A percentile compares a stretch with the other conserved stretches of the same genome.
Conservation (phyloP, 2,113 vertebrate species). For the Atlantisia rogersi region DNA sequence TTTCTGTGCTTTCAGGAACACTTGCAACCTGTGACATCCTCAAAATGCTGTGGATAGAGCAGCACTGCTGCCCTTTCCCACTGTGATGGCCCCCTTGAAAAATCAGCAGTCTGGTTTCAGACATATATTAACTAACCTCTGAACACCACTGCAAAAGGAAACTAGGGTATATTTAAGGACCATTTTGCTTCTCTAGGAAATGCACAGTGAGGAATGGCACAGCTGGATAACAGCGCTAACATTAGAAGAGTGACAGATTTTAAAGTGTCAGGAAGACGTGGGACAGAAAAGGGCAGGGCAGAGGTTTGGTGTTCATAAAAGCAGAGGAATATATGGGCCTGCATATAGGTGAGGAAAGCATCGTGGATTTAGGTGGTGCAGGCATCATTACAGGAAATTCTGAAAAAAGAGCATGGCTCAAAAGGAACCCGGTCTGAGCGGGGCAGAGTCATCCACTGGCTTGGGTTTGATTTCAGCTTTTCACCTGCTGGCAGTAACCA, state of each 20-base stretch:
- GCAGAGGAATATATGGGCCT: not conserved
- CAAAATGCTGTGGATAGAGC: not conserved
- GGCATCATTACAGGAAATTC: not conserved
- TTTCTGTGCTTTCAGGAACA: not conserved
- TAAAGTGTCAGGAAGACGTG: not conserved
- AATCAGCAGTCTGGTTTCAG: not conserved
- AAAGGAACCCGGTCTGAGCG: not conserved
- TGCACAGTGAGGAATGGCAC: not conserved
- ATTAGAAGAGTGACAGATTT: not conserved
- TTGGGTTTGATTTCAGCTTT: not conserved
- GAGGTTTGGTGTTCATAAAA: not conserved
- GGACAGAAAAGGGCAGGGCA: not conserved
- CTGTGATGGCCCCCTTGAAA: not conserved
- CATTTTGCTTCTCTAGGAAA: not conserved
- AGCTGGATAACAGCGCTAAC: not conserved
- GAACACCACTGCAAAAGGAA: not conserved
- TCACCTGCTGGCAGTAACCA: not conserved
- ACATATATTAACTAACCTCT: not conserved
- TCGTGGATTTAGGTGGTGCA: not conserved
- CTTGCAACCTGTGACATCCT: not conserved
- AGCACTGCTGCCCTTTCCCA: not conserved
- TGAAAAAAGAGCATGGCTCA: not conserved
- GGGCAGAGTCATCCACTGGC: not conserved
- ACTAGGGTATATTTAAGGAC: not conserved
- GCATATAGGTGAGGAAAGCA: fast-evolving